Percentiles rank a stretch among this genome's conserved stretches.
Evolutionary conservation across 2,113 vertebrate species (phyloP).

Genomic region (Nothoprocta pentlandii): DNA sequence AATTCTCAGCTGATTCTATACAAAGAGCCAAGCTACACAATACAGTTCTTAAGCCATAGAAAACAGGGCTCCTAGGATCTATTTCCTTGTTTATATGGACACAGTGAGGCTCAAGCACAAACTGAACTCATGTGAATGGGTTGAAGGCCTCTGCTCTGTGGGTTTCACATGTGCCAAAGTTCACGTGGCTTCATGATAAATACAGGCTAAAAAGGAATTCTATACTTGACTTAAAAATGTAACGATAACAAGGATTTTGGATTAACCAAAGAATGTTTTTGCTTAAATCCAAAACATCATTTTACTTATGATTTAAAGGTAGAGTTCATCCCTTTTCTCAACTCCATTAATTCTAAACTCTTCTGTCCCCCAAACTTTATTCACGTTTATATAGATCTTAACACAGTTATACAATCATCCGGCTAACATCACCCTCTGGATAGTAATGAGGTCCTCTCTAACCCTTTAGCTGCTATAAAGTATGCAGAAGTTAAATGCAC

Average conservation of each 20-base stretch:
- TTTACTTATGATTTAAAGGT: slow-evolving; percentile 1
- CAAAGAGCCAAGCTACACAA: background rate
- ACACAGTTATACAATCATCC: slow-evolving; percentile 69
- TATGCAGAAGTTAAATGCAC: slow-evolving; percentile 85
- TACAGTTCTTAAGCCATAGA: background rate
- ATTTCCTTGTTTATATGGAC: background rate
- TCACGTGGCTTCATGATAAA: background rate
- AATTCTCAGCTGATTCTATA: background rate
- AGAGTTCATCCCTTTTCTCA: slow-evolving; percentile 32
- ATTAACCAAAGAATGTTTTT: slow-evolving; percentile 7
- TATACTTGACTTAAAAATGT: background rate
- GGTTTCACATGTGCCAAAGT: background rate
- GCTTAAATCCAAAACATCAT: background rate
- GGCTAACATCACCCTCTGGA: slow-evolving; percentile 75
- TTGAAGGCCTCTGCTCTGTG: background rate
- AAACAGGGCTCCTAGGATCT: background rate
- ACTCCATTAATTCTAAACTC: slow-evolving; percentile 45
- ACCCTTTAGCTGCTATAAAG: slow-evolving; percentile 85
- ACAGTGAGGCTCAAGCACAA: background rate
- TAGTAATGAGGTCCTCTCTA: slow-evolving; percentile 81
- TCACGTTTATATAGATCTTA: slow-evolving; percentile 63
- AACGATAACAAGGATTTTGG: background rate
- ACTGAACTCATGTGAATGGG: background rate
- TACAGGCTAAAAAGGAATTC: background rate
- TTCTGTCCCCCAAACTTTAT: slow-evolving; percentile 52